A percentile compares a stretch with the other conserved stretches of the same genome.
These are phyloP conservation scores for Nemapogon koenigi DNA, from an alignment of 2,888 invertebrate genomes.

Conservation along the genomic window DNA sequence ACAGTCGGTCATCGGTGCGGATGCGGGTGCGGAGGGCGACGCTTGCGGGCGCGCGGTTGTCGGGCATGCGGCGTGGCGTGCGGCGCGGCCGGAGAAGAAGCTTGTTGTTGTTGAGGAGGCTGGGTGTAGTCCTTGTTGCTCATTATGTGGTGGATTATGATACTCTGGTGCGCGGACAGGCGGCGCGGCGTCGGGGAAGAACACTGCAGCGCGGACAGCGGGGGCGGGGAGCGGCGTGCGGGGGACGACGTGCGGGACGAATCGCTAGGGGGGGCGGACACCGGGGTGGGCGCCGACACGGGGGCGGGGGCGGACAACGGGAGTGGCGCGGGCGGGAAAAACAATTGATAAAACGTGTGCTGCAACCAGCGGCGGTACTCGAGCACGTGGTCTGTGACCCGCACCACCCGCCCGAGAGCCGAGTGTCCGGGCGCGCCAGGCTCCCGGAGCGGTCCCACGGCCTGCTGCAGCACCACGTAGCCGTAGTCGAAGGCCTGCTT, in stretches of 20 bases:
- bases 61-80: no score
- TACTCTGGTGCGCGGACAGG: constrained; percentile 54
- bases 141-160: constrained; percentile 59
- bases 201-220: constrained; percentile 56
- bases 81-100: no score
- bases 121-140: constrained; percentile 57
- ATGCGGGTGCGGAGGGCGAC: no score
- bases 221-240: constrained; percentile 37
- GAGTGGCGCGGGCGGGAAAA: constrained; percentile 35
- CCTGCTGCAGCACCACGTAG: constrained; percentile 82
- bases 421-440: constrained; percentile 60
- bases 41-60: no score
- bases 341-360: constrained; percentile 49
- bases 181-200: constrained; percentile 55
- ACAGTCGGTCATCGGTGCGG: no score
- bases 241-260: no score
- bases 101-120: no score
- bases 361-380: constrained; percentile 63
- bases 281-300: not conserved
- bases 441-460: constrained; percentile 62
- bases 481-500: constrained; percentile 93
- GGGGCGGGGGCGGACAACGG: constrained; percentile 11
- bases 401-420: constrained; percentile 89
- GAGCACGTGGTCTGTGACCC: constrained; percentile 91
- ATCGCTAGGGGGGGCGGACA: no score